These are phyloP conservation scores for Nycticryphes semicollaris DNA, from an alignment of 2,113 vertebrate genomes.

Conservation along the genomic window DNA sequence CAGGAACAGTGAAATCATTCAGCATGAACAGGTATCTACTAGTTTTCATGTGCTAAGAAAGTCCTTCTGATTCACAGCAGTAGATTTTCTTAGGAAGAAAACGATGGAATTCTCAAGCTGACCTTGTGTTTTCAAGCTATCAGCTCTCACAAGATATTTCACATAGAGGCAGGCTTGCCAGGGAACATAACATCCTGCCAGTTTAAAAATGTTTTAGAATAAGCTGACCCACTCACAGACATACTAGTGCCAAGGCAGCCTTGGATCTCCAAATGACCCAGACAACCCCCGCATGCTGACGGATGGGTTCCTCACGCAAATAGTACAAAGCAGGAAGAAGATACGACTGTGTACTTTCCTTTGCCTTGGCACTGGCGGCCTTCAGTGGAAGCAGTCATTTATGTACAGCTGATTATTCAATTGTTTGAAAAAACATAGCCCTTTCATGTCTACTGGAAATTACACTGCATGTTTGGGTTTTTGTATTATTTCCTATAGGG, in stretches of 20 bases:
- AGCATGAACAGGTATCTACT: background rate
- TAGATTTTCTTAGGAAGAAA: background rate
- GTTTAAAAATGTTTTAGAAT: background rate
- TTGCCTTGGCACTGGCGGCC: background rate
- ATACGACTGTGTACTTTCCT: background rate
- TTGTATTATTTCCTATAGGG: background rate
- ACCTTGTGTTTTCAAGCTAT: background rate
- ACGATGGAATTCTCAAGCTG: background rate
- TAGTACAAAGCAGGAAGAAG: fast-evolving
- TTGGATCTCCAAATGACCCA: background rate
- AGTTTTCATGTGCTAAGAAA: background rate
- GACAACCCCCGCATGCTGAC: fast-evolving
- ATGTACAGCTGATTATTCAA: background rate
- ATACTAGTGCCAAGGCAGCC: background rate
- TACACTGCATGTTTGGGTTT: fast-evolving
- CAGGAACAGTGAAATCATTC: background rate
- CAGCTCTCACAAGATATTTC: background rate
- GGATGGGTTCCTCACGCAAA: fast-evolving
- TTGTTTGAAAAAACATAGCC: background rate
- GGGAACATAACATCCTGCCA: background rate
- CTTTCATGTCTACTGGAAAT: background rate
- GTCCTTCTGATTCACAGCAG: background rate
- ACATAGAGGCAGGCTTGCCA: background rate
- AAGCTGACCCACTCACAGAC: background rate
- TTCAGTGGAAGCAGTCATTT: background rate